Evolutionary conservation across 2,888 invertebrate species (phyloP), one percentile per base, ranked within the genome.

Genomic region (Pteria penguin): DNA sequence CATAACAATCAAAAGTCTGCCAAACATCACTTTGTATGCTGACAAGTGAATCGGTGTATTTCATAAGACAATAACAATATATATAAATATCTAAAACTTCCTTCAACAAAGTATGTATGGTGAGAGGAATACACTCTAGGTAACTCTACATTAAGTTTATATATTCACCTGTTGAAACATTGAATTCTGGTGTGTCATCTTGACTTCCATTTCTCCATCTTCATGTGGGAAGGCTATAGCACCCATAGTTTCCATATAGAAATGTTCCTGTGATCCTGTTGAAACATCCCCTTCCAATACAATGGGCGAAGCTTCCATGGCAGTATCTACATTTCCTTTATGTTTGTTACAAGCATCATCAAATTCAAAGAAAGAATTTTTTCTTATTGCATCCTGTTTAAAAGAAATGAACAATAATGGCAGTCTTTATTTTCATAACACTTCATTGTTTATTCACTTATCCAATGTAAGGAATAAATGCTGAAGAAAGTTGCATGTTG

Each of bases 261-360:
- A 98, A 91, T 99, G 99, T 90, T 98, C 98, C 92, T 99, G 98
- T 0, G 97, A 97, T 14, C 97, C 97, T 88, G 96, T 95, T 75
- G 95, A 93, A 58, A 95, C 93, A 84, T 96, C 94, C 0, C 97
- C 97, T 92, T 72, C 66, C 0, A 79, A 33, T 3, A 79, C 62
- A 5, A 81, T 62, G 52, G 74, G 74, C 0, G 79, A 76, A 0
- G 70, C 72, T 24, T 54, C 22, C 11, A 78, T 73, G 2, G 74
- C 78, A 4, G 73, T 57, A 4, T 80, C 73, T 4, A 79, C 67
- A 8, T 70, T 57, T 27, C 82, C 79, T 1, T 79, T 78, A n/a
- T n/a, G n/a, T n/a, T 66, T 45, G 11, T 71, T n/a, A 24, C 11
- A 26, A 11, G 69, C 22, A 45, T 8, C 45, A 22, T 18, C 52